Base-by-base conservation (phyloP, 1,140 invertebrate genomes). In the Brachystomella parvula region DNA sequence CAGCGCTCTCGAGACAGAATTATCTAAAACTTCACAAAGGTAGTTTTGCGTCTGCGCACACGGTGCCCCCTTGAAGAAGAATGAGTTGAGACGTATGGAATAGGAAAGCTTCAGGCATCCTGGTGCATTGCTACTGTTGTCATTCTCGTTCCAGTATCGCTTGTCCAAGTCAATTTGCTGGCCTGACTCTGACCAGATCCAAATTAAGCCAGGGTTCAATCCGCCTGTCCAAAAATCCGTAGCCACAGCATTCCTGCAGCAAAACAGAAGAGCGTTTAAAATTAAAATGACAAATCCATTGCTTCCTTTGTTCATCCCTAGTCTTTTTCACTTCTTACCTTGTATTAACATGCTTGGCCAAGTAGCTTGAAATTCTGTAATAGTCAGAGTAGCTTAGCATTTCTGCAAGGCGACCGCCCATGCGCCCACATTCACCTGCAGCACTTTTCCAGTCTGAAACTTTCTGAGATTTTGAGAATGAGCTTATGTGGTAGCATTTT, bases 131-230 rank as follows among this genome's bases (percentile, higher is more conserved):
- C 69, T 71, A n/a, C 44, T 62, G 58, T 73, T 73, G 30, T 73
- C 72, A 56, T 73, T 73, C 9, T 73, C 72, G 66, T 73, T 73
- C 72, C 72, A 73, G 61, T 69, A 73, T 57, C 69, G 1, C 47
- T 66, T 58, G 32, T 73, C 69, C 65, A 71, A 33, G 17, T 71
- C 69, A 9, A 73, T 70, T 57, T 69, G 66, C 26, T 73, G 69
- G 1, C 69, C 72, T 29, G 72, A 73, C 29, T 71, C 72, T 19
- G 72, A 64, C 72, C 72, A 73, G 30, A 73, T 71, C 72, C 72
- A 73, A 63, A 73, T 73, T 28, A 73, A 47, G 9, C 71, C 71
- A 2, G 71, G 71, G 53, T 73, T 73, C 2, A 73, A 58, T 21
- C 71, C 71, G 21, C 71, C 71, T 3, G 67, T 71, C 71, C 71